Conservation (phyloP, 2,113 vertebrate genomes). For the Synodontis membranacea region DNA sequence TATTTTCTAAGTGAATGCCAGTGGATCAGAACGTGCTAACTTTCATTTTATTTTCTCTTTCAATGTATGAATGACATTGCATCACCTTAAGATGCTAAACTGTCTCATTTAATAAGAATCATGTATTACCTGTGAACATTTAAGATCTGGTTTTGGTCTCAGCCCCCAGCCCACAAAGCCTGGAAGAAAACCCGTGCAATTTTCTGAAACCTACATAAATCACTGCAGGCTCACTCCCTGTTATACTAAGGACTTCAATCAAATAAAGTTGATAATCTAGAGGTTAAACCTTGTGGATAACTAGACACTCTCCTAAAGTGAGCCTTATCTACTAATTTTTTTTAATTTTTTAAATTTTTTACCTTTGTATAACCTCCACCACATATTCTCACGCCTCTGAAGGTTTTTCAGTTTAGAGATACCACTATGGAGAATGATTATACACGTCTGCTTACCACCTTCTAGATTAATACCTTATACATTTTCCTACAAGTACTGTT, state of each 20-base stretch:
- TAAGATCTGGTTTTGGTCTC: neutral
- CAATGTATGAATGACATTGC: neutral
- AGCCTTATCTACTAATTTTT: neutral
- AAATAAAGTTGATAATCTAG: neutral
- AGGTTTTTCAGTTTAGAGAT: neutral
- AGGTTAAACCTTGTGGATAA: neutral
- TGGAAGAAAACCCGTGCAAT: neutral
- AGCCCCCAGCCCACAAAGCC: neutral
- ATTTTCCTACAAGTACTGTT: neutral
- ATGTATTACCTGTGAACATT: neutral
- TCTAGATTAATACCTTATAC: neutral
- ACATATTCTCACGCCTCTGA: neutral
- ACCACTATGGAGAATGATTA: neutral
- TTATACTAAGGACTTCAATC: neutral
- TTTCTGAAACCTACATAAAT: neutral
- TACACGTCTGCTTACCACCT: neutral
- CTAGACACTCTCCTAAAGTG: neutral
- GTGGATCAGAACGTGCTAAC: neutral
- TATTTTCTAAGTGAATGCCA: neutral
- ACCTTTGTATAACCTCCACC: neutral
- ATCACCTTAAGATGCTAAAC: neutral
- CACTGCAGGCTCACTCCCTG: neutral
- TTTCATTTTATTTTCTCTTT: neutral
- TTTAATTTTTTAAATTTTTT: too few relatives aligned
- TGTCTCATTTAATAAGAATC: neutral